Base-by-base conservation (phyloP, 2,113 vertebrate species). In the Catharus fuscescens region DNA sequence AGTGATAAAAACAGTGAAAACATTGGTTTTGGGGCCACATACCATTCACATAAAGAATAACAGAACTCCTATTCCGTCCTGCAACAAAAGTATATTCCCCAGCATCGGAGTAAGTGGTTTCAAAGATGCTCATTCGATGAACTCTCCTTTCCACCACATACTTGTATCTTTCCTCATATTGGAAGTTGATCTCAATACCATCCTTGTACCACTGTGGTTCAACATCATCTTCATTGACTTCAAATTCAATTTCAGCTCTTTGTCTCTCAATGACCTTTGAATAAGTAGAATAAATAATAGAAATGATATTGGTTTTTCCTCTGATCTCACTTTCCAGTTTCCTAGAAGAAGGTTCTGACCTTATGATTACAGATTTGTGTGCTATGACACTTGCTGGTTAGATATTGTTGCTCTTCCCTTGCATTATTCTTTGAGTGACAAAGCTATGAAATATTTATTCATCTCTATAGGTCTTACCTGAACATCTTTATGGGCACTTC, bases 191-290 rank as follows among this genome's bases (percentile, higher is more conserved):
- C 97, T 99, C 99, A 83, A 98, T 98, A 15, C 98, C 99, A 4
- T 99, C 99, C 96, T 98, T 99, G 82, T 99, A 96, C 99, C 99
- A 99, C 71, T 96, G 99, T 64, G 98, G 98, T 77, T 99, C 99
- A 50, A 99, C 98, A 4, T 99, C 99, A 3, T 99, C 99, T 97
- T 99, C 99, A 36, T 98, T 99, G 93, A 99, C 99, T 96, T 99
- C 99, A 95, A 99, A 99, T 97, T 99, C 99, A 73, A 99, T 98
- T 16, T 98, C 98, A 6, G 99, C 98, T 96, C 98, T 98, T 69
- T 99, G 98, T 94, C 98, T 99, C 91, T 99, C 99, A 92, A 99
- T 98, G 65, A 99, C 99, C 99, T 99, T 85, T 69, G 50, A 71
- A 60, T 3, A 88, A 38, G 54, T 26, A 85, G 31, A 78, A 82